A percentile compares a stretch with the other conserved stretches of the same genome.
These are phyloP conservation scores for Drosophila hamatofila DNA, from an alignment of 2,888 invertebrate genomes.

Conservation along the genomic window DNA sequence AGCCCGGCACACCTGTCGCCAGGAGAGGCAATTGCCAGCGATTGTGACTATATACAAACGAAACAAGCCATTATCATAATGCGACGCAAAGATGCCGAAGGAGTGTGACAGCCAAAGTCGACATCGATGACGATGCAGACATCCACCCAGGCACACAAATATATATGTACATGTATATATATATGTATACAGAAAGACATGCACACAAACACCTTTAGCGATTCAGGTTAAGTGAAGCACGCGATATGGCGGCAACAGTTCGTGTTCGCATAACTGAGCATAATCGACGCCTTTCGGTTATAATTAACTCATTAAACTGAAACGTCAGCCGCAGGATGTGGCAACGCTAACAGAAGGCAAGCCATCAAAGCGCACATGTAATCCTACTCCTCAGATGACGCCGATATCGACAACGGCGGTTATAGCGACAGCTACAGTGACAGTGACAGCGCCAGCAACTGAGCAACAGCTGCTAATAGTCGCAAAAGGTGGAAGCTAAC, in stretches of 20 bases:
- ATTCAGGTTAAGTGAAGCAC: conserved; percentile 75
- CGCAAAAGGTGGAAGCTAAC: conserved; percentile 46
- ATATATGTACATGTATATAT: not conserved
- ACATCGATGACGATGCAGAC: conserved; percentile 55
- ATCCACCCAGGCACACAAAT: conserved; percentile 4
- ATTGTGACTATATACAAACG: conserved; percentile 62
- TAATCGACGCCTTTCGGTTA: conserved; percentile 81
- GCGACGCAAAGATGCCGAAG: conserved; percentile 67
- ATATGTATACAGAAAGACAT: not conserved
- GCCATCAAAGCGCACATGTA: conserved; percentile 63
- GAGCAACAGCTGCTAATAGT: conserved; percentile 64
- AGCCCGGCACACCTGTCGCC: conserved; percentile 62
- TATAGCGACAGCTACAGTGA: not conserved
- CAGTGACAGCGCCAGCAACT: conserved; percentile 13
- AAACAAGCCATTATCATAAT: conserved; percentile 79
- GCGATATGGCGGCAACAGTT: conserved; percentile 75
- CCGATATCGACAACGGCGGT: not conserved
- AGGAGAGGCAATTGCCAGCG: conserved; percentile 38
- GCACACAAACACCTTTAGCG: conserved; percentile 47
- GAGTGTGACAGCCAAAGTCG: conserved; percentile 47
- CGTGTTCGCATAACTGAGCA: conserved; percentile 81
- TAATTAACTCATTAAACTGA: conserved; percentile 81
- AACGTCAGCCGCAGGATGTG: conserved; percentile 80
- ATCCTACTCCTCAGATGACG: conserved; percentile 41
- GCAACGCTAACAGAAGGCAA: conserved; percentile 65